phyloP scores from a whole-genome alignment of 1,140 invertebrate species.

The Episyrphus balteatus region DNA sequence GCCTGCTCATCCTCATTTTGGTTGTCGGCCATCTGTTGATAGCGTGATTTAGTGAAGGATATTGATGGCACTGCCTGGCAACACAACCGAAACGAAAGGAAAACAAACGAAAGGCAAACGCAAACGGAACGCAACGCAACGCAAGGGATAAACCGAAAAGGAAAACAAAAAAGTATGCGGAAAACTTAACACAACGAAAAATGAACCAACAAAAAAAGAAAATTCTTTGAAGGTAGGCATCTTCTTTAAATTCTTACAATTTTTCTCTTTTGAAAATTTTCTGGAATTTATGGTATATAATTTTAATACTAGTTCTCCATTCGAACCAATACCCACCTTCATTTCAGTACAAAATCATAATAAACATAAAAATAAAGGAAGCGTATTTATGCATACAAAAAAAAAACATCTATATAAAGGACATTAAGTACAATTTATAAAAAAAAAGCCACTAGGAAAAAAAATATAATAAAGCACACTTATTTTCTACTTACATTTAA shows the following conservation, averaged over 20 bases:
- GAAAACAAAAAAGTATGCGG: neutral
- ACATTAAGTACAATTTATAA: neutral
- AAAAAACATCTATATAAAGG: neutral
- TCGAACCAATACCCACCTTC: too few species aligned
- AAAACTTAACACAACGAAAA: constrained; percentile 1
- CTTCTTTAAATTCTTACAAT: too few species aligned
- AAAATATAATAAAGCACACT: too few species aligned
- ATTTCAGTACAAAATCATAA: too few species aligned
- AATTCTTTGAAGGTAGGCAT: neutral
- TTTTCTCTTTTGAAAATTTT: too few species aligned
- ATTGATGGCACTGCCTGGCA: constrained; percentile 34
- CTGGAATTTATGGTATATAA: too few species aligned
- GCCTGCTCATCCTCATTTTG: constrained; percentile 88
- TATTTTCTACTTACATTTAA: too few species aligned
- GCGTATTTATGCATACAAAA: neutral
- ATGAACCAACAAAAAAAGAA: constrained; percentile 6
- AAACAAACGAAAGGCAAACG: neutral
- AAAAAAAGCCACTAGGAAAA: neutral
- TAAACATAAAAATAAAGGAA: too few species aligned
- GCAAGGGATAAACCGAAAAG: neutral
- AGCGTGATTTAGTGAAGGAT: constrained; percentile 29
- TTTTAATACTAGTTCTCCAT: too few species aligned
- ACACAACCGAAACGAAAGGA: constrained; percentile 19
- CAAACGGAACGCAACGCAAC: neutral
- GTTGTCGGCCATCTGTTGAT: constrained; percentile 73